Conservation (phyloP, 2,888 invertebrate species). For the Netelia fuscicornis region DNA sequence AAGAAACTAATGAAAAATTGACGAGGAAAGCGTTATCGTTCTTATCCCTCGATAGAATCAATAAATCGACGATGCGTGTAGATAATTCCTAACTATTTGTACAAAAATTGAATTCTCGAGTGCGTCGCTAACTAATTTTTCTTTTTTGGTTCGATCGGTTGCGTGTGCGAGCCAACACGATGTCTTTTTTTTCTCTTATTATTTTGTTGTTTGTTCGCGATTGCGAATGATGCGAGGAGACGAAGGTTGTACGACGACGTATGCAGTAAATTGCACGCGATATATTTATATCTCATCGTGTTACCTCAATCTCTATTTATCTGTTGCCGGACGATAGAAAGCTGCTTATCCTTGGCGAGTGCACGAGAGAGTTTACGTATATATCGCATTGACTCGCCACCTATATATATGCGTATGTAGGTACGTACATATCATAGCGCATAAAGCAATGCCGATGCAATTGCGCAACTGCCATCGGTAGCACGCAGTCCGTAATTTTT, state of each 20-base stretch:
- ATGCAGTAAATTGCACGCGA: slow-evolving; percentile 41
- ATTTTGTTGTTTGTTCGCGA: neutral
- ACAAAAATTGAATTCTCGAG: too few species aligned
- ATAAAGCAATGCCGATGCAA: slow-evolving; percentile 50
- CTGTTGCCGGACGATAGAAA: slow-evolving; percentile 54
- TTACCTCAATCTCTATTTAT: slow-evolving; percentile 58
- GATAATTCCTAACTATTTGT: too few species aligned
- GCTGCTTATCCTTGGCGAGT: slow-evolving; percentile 59
- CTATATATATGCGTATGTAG: neutral
- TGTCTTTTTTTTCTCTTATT: neutral
- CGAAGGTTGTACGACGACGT: slow-evolving; percentile 43
- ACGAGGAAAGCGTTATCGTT: too few species aligned
- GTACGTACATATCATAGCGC: slow-evolving; percentile 16
- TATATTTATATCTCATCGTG: slow-evolving; percentile 51
- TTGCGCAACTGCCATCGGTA: slow-evolving; percentile 53
- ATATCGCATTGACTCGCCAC: slow-evolving; percentile 7
- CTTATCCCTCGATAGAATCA: too few species aligned
- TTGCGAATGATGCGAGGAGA: slow-evolving; percentile 1
- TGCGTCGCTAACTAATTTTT: too few species aligned
- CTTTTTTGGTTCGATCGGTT: too few species aligned
- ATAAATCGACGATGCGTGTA: too few species aligned
- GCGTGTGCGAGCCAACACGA: too few species aligned
- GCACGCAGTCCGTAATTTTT: slow-evolving; percentile 54
- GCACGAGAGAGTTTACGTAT: slow-evolving; percentile 25
- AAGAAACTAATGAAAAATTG: too few species aligned